phyloP scores from a whole-genome alignment of 2,113 vertebrate species.

The Centropus bengalensis region DNA sequence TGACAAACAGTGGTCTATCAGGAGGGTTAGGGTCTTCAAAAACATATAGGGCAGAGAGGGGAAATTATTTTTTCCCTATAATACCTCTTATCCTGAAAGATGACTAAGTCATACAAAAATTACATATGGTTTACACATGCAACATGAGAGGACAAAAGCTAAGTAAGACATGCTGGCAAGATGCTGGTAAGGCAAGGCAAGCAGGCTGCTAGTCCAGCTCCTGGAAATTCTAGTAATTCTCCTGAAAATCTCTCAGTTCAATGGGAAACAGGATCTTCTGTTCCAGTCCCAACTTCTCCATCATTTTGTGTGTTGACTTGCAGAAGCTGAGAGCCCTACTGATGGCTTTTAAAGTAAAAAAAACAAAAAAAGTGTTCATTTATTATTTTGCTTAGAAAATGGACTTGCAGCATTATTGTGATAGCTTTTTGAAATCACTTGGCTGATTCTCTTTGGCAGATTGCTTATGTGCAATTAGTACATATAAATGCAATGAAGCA shows the following conservation, averaged over 20 bases:
- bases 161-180: background rate
- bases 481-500: background rate
- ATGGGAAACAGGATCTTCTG: fast-evolving
- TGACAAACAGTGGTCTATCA: background rate
- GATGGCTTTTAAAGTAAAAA: background rate
- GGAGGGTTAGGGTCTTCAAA: background rate
- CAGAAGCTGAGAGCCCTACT: background rate
- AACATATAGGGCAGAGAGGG: background rate
- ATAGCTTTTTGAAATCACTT: background rate
- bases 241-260: background rate
- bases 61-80: background rate
- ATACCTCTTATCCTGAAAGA: background rate
- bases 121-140: background rate
- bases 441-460: background rate
- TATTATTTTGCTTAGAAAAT: background rate
- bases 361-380: background rate
- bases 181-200: background rate
- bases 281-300: background rate
- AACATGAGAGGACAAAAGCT: background rate
- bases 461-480: background rate
- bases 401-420: background rate
- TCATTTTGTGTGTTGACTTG: background rate
- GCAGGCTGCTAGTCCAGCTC: background rate
- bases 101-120: background rate
- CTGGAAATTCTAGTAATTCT: background rate